Base-by-base conservation (phyloP, 2,113 vertebrate genomes). In the Ictidomys tridecemlineatus region DNA sequence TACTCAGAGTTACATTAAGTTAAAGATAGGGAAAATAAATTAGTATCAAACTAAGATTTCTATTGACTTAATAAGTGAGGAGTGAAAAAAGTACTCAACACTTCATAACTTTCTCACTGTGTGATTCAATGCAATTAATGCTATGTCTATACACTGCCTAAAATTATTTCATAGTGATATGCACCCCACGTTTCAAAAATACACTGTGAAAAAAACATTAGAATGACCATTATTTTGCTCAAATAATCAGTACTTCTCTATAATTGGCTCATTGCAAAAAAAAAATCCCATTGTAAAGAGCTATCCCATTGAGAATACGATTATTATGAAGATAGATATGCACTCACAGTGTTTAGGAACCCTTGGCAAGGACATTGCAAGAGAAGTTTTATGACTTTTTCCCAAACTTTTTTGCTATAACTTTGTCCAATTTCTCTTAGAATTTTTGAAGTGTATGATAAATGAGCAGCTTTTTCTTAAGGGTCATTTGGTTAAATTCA, bases 401-500 rank as follows among this genome's bases (percentile, higher is more conserved):
- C 6, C 24, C 56, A 74, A 53, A 85, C 48, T 48, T 70, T 77
- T 91, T 88, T 18, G 9, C 24, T 63, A 2, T 51, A 85, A 80
- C 61, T 91, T 93, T 91, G 14, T 32, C 24, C 5, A 80, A 90
- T 94, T 95, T 61, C 12, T 56, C 53, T 4, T 37, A 61, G 45
- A 86, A 74, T 67, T 72, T 76, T 2, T 45, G 22, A 94, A 70
- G 7, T 73, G 5, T 91, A 30, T 87, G 37, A 94, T 65, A 76
- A 94, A 85, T 51, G 6, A n/a, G 28, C 26, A 91, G 61, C 5
- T 73, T 91, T 82, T 94, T 58, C 37, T 89, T 86, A 91, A 73
- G 58, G n/a, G 16, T 9, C n/a, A 80, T 95, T 37, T 37, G 28
- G 17, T 53, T 93, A 77, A 83, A 88, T 93, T 93, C 22, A 20